Base-by-base conservation (phyloP, 1,140 invertebrate species). In the Panonychus citri region DNA sequence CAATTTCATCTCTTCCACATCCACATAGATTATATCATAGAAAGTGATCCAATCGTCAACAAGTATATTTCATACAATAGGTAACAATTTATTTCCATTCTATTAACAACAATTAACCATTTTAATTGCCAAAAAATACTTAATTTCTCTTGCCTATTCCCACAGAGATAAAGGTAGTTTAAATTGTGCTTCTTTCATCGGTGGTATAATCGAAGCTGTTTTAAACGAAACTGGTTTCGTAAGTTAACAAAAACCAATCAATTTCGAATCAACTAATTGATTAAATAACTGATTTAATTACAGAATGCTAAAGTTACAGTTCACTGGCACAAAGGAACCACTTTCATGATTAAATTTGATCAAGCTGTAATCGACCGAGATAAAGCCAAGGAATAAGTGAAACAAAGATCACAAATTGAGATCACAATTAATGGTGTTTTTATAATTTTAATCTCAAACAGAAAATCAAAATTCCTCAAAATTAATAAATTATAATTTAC, bases 261-360 rank as follows among this genome's bases (percentile, higher is more conserved):
- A 53, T 30, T 53, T 56, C 25, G 28, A 30, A 1, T 21, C 26
- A 15, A 39, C n/a, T n/a, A 39, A 1, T 39, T 43, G 25, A 19
- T 37, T 25, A n/a, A n/a, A 42, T 53, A 37, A 19, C 15, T 25
- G 56, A 51, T 55, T 70, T 67, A 65, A 63, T 79, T 81, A 43
- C 70, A 94, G 88, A 81, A 86, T 50, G 85, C 85, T 30, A 95
- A 94, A 74, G 89, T 95, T 1, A 87, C 87, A 7, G 88, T 90
- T 2, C 91, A 96, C 70, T 97, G 90, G 89, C 91, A 98, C 69
- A 94, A 97, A 71, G 94, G 93, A 59, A 96, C 93, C 21, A 95
- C 94, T 1, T 97, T 96, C 65, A 93, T 96, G 83, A 88, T 98
- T 19, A 90, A 95, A 70, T 96, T 98, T 74, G 90, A 97, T 64